Conservation (phyloP, 30 jellyfish, hydroid and myxozoan genomes). For the Turritopsis dohrnii region DNA sequence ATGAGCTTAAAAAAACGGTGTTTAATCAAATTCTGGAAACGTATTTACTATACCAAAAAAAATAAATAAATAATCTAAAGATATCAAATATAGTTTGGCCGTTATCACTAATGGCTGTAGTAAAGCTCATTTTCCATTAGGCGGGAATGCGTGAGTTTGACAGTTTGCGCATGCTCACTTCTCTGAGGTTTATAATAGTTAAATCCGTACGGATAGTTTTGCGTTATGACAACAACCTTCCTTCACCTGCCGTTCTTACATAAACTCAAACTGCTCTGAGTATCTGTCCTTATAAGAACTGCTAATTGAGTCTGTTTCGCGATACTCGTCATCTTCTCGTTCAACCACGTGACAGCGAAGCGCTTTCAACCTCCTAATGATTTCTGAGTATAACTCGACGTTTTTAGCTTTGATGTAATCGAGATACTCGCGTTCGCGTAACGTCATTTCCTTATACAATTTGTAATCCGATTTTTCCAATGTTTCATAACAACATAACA, state of each 20-base stretch:
- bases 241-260: background rate
- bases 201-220: too few species aligned
- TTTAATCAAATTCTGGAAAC: too few species aligned
- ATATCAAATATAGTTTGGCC: too few species aligned
- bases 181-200: too few species aligned
- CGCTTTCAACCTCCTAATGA: conserved; percentile 12
- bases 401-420: conserved; percentile 17
- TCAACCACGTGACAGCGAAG: background rate
- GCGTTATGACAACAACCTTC: too few species aligned
- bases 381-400: conserved; percentile 21
- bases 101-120: too few species aligned
- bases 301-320: background rate
- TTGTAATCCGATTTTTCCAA: background rate
- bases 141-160: too few species aligned
- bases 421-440: conserved; percentile 30
- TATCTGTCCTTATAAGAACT: background rate
- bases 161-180: too few species aligned
- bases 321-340: background rate
- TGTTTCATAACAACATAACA: background rate
- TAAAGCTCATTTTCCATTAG: too few species aligned
- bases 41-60: too few species aligned
- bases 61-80: too few species aligned
- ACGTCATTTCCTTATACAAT: conserved; percentile 4
- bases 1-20: too few species aligned
- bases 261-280: background rate